Percentiles rank a stretch among this genome's conserved stretches.
Conservation (phyloP, 1,140 invertebrate genomes). For the Lithobius niger region DNA sequence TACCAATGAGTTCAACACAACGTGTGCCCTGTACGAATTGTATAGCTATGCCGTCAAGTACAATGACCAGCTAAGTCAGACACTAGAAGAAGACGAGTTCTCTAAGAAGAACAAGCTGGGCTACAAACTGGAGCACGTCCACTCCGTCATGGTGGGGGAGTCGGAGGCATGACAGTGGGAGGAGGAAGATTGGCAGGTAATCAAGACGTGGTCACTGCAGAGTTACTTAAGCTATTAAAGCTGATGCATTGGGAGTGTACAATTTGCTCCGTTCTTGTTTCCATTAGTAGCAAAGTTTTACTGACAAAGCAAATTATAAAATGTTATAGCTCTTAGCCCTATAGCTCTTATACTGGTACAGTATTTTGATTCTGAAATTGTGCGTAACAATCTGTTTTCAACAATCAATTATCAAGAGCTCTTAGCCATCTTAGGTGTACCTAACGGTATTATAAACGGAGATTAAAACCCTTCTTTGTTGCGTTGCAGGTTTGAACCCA, state of each 20-base stretch:
- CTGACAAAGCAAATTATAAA: background rate
- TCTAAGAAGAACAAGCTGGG: conserved; percentile 89
- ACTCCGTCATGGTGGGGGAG: conserved; percentile 83
- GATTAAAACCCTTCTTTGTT: no score
- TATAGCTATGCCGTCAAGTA: conserved; percentile 91
- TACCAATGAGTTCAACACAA: conserved; percentile 91
- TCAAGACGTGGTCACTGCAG: conserved; percentile 3
- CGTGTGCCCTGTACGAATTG: conserved; percentile 87
- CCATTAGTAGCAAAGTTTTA: background rate
- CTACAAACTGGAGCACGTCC: conserved; percentile 88
- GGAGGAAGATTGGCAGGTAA: background rate
- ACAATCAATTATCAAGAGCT: no score
- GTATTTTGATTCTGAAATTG: no score
- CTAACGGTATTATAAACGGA: no score
- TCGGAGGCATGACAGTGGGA: conserved; percentile 22
- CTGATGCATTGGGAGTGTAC: background rate
- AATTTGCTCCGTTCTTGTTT: background rate
- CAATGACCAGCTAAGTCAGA: conserved; percentile 87
- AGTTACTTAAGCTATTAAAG: background rate
- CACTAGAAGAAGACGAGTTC: conserved; percentile 96
- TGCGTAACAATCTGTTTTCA: no score
- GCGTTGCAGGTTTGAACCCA: no score
- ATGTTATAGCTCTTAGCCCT: no score
- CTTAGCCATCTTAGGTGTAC: no score
- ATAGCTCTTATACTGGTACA: no score